Percentiles rank a stretch among this genome's conserved stretches.
Conservation (phyloP, 1,140 invertebrate species). For the Tetranychus urticae region DNA sequence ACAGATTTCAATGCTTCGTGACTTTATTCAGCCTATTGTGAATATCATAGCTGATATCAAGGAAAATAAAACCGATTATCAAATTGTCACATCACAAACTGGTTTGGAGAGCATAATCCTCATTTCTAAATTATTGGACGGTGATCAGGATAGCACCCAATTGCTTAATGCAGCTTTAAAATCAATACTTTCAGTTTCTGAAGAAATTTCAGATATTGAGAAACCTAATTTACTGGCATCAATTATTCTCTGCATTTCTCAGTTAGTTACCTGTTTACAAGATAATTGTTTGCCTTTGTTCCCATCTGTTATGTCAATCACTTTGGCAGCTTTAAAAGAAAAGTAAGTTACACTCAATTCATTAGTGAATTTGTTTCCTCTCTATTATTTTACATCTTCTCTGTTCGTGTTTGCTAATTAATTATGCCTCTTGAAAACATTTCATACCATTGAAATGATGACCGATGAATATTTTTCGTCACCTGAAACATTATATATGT, state of each 20-base stretch:
- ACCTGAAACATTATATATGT: neutral
- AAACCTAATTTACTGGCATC: neutral
- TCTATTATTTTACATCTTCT: too few relatives aligned
- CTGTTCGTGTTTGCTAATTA: neutral
- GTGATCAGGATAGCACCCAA: neutral
- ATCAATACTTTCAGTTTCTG: neutral
- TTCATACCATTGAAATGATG: neutral
- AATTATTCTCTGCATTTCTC: neutral
- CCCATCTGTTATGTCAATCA: neutral
- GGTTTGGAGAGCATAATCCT: neutral
- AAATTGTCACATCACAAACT: neutral
- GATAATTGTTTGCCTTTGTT: neutral
- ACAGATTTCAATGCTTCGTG: neutral
- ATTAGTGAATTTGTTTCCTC: too few relatives aligned
- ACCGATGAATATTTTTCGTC: constrained; percentile 2
- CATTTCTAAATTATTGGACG: neutral
- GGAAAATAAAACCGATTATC: neutral
- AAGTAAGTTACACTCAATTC: neutral
- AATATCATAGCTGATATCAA: neutral
- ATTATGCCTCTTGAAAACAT: neutral
- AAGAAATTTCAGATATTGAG: neutral
- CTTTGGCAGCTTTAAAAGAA: neutral
- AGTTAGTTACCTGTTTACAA: neutral
- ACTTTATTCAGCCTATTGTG: neutral
- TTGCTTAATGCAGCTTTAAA: neutral